These are phyloP conservation scores for Limnephilus auricula DNA, from an alignment of 2,888 invertebrate species.

Conservation along the genomic window DNA sequence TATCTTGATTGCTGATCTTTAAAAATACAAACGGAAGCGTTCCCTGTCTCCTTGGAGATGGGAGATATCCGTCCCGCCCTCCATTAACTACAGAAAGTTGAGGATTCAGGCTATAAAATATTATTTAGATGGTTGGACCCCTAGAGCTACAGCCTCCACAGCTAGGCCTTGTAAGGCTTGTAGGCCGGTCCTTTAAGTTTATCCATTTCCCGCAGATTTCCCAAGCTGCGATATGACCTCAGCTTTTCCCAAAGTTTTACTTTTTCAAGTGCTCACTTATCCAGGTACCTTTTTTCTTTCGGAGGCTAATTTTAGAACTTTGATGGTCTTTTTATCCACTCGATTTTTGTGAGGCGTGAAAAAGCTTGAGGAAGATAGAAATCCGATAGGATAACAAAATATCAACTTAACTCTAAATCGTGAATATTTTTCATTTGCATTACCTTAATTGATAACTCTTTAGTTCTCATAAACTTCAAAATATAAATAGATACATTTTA, in stretches of 20 bases:
- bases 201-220: constrained; percentile 49
- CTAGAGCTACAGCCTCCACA: background rate
- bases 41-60: constrained; percentile 5
- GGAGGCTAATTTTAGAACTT: background rate
- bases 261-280: constrained; percentile 14
- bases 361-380: background rate
- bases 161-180: constrained; percentile 3
- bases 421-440: no score
- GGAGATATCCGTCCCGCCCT: constrained; percentile 11
- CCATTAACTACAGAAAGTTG: constrained; percentile 39
- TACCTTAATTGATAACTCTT: background rate
- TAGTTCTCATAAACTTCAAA: no score
- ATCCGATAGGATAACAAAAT: background rate
- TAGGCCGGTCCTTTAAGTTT: constrained; percentile 42
- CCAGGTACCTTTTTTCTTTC: background rate
- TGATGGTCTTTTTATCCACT: background rate
- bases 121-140: constrained; percentile 50
- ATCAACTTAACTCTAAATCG: background rate
- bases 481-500: no score
- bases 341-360: background rate
- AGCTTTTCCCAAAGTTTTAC: background rate
- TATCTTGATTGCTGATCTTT: constrained; percentile 49
- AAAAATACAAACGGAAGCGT: constrained; percentile 54
- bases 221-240: constrained; percentile 38
- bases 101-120: constrained; percentile 51